phyloP scores from a whole-genome alignment of 2,797 vertebrate genomes.

The Tapera naevia region DNA sequence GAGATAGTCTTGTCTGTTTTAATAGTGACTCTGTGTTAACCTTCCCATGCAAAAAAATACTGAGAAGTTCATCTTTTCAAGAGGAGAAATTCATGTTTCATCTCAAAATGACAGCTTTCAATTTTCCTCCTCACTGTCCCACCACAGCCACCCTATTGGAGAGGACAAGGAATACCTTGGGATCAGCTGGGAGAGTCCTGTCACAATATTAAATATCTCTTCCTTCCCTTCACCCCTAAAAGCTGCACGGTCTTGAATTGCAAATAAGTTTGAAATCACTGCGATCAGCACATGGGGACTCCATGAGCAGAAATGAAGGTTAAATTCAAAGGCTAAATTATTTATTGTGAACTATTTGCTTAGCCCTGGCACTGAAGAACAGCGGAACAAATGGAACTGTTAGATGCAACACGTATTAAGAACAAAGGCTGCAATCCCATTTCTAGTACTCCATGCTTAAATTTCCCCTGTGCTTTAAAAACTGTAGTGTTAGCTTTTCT shows the following conservation, averaged over 20 bases:
- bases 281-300: not conserved
- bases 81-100: not conserved
- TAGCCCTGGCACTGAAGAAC: slow-evolving; percentile 42
- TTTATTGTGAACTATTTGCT: slow-evolving; percentile 56
- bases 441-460: not conserved
- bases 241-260: not conserved
- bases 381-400: slow-evolving; percentile 57
- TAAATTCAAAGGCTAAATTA: slow-evolving; percentile 59
- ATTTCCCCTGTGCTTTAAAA: slow-evolving; percentile 30
- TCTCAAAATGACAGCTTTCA: not conserved
- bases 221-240: not conserved
- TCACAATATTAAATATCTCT: not conserved
- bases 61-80: not conserved
- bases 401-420: slow-evolving; percentile 19
- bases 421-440: slow-evolving; percentile 44
- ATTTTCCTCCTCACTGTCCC: not conserved
- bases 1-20: not conserved
- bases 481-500: slow-evolving; percentile 3
- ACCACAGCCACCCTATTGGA: not conserved
- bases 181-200: not conserved
- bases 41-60: not conserved
- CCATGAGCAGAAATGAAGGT: slow-evolving; percentile 21
- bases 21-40: not conserved
- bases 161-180: not conserved
- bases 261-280: slow-evolving; percentile 6